phyloP scores from a whole-genome alignment of 2,888 invertebrate genomes.

The Papilio demoleus region DNA sequence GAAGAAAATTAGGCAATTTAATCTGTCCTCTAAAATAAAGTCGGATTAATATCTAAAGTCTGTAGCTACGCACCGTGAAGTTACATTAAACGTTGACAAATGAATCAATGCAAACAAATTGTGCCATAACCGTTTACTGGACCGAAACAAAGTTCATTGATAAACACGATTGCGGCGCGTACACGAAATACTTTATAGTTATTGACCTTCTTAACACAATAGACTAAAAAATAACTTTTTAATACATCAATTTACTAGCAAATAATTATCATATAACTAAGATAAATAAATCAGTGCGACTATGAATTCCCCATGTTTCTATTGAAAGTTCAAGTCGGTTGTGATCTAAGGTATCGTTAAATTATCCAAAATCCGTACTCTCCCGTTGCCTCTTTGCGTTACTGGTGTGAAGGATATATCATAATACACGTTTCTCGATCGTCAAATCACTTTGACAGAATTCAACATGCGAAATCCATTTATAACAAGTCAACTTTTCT shows the following conservation, averaged over 20 bases:
- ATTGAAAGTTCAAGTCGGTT: background rate
- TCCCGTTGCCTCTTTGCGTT: background rate
- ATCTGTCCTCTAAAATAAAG: constrained; percentile 20
- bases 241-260: constrained; percentile 28
- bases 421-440: background rate
- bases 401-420: background rate
- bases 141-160: constrained; percentile 75
- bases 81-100: constrained; percentile 47
- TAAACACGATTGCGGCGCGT: constrained; percentile 65
- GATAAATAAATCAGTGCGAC: background rate
- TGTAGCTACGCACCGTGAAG: constrained; percentile 37
- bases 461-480: background rate
- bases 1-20: constrained; percentile 14
- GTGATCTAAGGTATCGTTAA: background rate
- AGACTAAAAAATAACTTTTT: constrained; percentile 4
- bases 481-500: background rate
- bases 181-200: constrained; percentile 40
- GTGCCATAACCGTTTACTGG: constrained; percentile 62
- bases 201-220: constrained; percentile 67
- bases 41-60: constrained; percentile 17
- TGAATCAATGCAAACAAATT: constrained; percentile 54
- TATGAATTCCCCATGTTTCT: background rate
- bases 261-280: background rate
- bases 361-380: background rate
- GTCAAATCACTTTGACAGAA: too few relatives aligned